Evolutionary conservation across 35 echinoderm and acorn worm species (phyloP).

Genomic region (Hemicentrotus pulcherrimus): DNA sequence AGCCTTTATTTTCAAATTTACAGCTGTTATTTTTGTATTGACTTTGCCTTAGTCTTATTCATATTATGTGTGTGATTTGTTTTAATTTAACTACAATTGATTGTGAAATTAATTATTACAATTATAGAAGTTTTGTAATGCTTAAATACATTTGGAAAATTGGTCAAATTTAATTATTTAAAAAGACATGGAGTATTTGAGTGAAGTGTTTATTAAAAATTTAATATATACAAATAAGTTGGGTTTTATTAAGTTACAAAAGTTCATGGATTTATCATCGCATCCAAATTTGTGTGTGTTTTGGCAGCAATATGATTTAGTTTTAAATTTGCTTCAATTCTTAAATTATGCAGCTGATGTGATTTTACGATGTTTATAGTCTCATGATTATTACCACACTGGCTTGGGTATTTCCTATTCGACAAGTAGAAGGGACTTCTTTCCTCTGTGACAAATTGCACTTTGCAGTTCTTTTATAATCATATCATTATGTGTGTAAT

Average conservation of each 20-base stretch:
- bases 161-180: not conserved
- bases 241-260: too few relatives aligned
- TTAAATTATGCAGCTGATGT: slow-evolving; percentile 5
- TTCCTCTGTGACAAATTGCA: not conserved
- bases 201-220: too few relatives aligned
- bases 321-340: not conserved
- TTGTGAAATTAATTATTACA: too few relatives aligned
- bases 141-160: not conserved
- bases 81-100: not conserved
- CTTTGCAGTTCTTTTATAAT: not conserved
- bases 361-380: not conserved
- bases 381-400: not conserved
- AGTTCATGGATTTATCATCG: too few relatives aligned
- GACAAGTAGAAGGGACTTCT: too few relatives aligned
- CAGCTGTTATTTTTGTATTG: not conserved
- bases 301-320: slow-evolving; percentile 25
- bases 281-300: not conserved
- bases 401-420: not conserved
- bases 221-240: too few relatives aligned
- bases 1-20: not conserved
- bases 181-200: not conserved
- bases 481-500: too few relatives aligned
- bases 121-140: not conserved
- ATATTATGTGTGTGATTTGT: not conserved
- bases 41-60: not conserved